Base-by-base conservation (phyloP, 2,113 vertebrate genomes). In the Melanotaenia duboulayi region DNA sequence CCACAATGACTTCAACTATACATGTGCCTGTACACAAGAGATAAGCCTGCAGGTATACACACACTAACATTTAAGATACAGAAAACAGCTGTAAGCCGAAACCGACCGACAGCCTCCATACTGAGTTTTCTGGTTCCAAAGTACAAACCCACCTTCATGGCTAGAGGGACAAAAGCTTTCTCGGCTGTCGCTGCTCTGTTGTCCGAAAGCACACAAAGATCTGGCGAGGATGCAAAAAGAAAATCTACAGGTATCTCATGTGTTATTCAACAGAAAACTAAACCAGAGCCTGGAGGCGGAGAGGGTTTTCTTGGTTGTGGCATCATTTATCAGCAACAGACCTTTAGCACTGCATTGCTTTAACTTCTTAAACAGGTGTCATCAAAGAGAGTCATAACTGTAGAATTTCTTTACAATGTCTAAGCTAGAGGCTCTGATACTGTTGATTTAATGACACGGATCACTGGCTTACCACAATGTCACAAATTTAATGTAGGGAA, bases 181-280 rank as follows among this genome's bases (percentile, higher is more conserved):
- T 72, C 68, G 65, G 39, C 78, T 46, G 65, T 71, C n/a, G 54
- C 67, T 75, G 22, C 14, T 65, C 20, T 60, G 64, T 51, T 64
- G 80, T 72, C 56, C 19, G 54, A 46, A 81, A 77, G 63, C 25
- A 58, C 60, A 65, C 37, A 50, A 67, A 65, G 65, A 42, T 68
- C 76, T 68, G 67, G 74, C 1, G 14, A 78, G 80, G 71, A 78
- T 49, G 46, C 49, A 86, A 72, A 74, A 60, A 72, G 66, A 76
- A 90, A 79, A 84, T 69, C 75, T n/a, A 35, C 32, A 35, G 32
- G 32, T 35, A 11, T 35, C 80, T 90, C 80, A 89, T 90, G 80
- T 32, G 28, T 89, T 87, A 92, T 92, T 90, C 82, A 91, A 55
- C 74, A 60, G 76, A 87, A 74, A 60, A 66, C 73, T 81, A 78